These are phyloP conservation scores for Leptarthrus brevirostris DNA, from an alignment of 2,888 invertebrate species.

Conservation along the genomic window DNA sequence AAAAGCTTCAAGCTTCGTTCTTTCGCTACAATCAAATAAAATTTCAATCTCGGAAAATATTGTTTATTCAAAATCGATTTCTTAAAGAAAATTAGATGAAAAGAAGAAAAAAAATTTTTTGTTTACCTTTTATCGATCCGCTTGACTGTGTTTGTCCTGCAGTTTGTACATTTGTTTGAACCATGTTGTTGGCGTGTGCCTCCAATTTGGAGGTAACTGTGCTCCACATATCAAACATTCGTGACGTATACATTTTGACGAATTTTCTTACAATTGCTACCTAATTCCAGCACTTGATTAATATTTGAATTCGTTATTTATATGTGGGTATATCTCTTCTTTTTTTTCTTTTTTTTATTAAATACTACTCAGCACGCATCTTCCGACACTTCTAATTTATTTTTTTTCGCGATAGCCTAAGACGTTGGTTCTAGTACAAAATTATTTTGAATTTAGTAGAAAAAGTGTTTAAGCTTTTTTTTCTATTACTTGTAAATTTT, in stretches of 20 bases:
- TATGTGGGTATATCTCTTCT: background rate
- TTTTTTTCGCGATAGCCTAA: background rate
- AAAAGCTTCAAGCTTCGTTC: no score
- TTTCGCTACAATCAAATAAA: background rate
- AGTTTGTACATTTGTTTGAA: conserved; percentile 68
- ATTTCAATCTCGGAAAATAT: background rate
- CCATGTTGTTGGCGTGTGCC: conserved; percentile 67
- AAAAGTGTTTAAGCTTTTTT: conserved; percentile 45
- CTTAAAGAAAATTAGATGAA: background rate
- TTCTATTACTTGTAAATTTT: background rate
- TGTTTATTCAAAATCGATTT: conserved; percentile 25
- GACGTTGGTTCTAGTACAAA: background rate
- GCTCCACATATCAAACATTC: conserved; percentile 69
- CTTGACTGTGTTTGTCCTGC: conserved; percentile 66
- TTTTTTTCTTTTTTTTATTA: background rate
- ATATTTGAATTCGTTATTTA: no score
- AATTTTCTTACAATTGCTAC: background rate
- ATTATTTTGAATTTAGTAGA: background rate
- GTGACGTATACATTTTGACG: conserved; percentile 67
- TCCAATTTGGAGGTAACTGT: conserved; percentile 68
- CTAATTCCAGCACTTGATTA: no score
- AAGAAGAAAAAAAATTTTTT: background rate
- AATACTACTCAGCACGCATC: conserved; percentile 17
- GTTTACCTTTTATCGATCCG: conserved; percentile 68
- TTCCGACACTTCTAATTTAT: background rate